phyloP scores from a whole-genome alignment of 2,797 vertebrate genomes.

The Chromis chromis region DNA sequence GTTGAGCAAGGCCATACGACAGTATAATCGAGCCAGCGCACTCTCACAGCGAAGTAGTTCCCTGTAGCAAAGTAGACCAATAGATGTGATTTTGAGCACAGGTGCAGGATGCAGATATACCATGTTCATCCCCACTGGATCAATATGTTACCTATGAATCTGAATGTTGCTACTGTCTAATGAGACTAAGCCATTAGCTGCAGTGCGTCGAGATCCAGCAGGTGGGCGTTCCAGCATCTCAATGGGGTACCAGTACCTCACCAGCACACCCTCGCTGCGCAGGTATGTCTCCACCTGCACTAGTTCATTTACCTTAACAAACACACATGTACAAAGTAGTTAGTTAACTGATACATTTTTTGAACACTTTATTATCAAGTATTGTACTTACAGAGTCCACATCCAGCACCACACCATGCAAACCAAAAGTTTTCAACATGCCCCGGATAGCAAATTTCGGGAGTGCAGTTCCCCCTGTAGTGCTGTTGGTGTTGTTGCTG shows the following conservation, averaged over 20 bases:
- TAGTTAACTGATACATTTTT: slow-evolving; percentile 5
- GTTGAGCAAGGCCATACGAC: slow-evolving; percentile 96
- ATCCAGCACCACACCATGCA: slow-evolving; percentile 96
- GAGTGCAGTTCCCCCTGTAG: slow-evolving; percentile 91
- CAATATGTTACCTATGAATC: slow-evolving; percentile 90
- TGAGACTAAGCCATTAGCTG: slow-evolving; percentile 95
- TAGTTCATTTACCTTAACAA: slow-evolving; percentile 91
- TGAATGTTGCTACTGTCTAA: slow-evolving; percentile 98
- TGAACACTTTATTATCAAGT: not conserved
- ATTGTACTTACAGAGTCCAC: slow-evolving; percentile 92
- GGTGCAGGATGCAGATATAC: not conserved
- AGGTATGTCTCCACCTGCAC: slow-evolving; percentile 98
- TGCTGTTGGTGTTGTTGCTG: slow-evolving; percentile 94
- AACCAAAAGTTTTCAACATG: slow-evolving; percentile 97
- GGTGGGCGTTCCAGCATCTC: slow-evolving; percentile 97
- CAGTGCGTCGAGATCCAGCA: slow-evolving; percentile 94
- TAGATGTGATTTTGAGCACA: not conserved
- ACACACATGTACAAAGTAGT: slow-evolving; percentile 10
- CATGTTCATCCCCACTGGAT: not conserved
- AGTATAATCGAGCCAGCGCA: slow-evolving; percentile 93
- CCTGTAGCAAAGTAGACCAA: slow-evolving; percentile 76
- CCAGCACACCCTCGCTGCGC: slow-evolving; percentile 96
- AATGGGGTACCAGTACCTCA: slow-evolving; percentile 98
- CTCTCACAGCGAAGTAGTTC: slow-evolving; percentile 96
- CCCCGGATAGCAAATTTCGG: slow-evolving; percentile 97